Evolutionary conservation across 2,888 invertebrate species (phyloP), one percentile per base, ranked within the genome.

Genomic region (Cephalotes varians): DNA sequence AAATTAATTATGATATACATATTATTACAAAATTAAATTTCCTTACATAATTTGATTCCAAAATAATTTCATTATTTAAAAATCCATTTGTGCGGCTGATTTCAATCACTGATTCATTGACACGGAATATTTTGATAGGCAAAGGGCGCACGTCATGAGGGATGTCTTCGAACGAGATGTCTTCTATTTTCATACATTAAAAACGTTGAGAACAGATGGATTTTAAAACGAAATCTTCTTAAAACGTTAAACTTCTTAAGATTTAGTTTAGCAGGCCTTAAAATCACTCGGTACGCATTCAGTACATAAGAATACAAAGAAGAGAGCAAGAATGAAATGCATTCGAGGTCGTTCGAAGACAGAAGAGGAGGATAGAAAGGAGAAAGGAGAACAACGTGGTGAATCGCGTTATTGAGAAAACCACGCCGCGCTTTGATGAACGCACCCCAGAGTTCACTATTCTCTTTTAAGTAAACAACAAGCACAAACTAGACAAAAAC

Each of bases 401-500:
- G 60, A 51, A 40, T 54, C 54, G 40, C 60, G n/a, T 86, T 86
- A 86, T n/a, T n/a, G n/a, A n/a, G 85, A 85, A 81, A 85, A 83
- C 86, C 88, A 81, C 79, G 82, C 64, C 58, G 83, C 71, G 86
- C 84, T 83, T 85, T 84, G 83, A 89, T 87, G 90, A 88, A 89
- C 86, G 89, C 88, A 84, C 88, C 87, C 84, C 86, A 90, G 90
- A 90, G 92, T 92, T 93, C 92, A 90, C 93, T 93, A 92, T 92
- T 92, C 92, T 88, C 91, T 88, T 89, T 87, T 81, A 87, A 90
- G 89, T 25, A 62, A 40, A n/a, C n/a, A 34, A 10, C 28, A 18
- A 3, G 58, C 51, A 21, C 85, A 87, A 86, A 73, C 86, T 88
- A 87, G 88, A 90, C 88, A 91, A 89, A 90, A 92, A 90, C 79